Percentiles rank a stretch among this genome's conserved stretches.
These are phyloP conservation scores for Psilanteris sp. DNA, from an alignment of 1,140 invertebrate species.

Conservation along the genomic window DNA sequence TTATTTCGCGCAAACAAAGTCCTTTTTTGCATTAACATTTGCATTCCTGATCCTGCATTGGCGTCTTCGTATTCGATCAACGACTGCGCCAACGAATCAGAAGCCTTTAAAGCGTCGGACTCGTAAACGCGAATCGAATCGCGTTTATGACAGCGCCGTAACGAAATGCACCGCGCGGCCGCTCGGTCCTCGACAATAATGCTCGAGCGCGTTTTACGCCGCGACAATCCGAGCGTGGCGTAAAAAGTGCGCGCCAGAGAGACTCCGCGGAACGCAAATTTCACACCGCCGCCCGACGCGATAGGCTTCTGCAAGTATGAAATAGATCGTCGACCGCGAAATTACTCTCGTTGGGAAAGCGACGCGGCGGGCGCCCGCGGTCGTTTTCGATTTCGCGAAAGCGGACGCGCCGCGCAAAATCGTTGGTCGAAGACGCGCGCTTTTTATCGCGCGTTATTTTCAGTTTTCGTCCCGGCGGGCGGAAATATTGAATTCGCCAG, in stretches of 20 bases:
- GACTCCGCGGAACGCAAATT: conserved; percentile 25
- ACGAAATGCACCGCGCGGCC: conserved; percentile 10
- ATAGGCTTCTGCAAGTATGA: conserved; percentile 22
- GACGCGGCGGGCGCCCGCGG: neutral
- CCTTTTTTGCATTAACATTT: too few species aligned
- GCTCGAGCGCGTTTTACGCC: conserved; percentile 23
- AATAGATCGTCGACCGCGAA: conserved; percentile 44
- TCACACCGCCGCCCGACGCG: conserved; percentile 10
- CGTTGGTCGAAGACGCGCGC: too few species aligned
- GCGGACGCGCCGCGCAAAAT: conserved; percentile 20
- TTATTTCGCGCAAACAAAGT: too few species aligned
- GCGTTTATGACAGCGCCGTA: conserved; percentile 23
- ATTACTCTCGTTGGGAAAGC: conserved; percentile 32
- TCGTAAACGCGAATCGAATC: conserved; percentile 15
- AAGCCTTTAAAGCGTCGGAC: neutral
- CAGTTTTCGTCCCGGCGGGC: conserved; percentile 4
- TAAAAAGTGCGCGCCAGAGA: conserved; percentile 26
- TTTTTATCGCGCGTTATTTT: conserved; percentile 28
- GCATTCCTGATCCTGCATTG: too few species aligned
- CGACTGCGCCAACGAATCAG: too few species aligned
- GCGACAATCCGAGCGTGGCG: conserved; percentile 21
- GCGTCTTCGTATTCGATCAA: too few species aligned
- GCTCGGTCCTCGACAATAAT: conserved; percentile 11
- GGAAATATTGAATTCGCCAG: conserved; percentile 38
- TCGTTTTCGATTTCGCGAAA: conserved; percentile 32